A percentile compares a stretch with the other conserved stretches of the same genome.
phyloP scores from a whole-genome alignment of 2,113 vertebrate species.

The Anguilla japonica region DNA sequence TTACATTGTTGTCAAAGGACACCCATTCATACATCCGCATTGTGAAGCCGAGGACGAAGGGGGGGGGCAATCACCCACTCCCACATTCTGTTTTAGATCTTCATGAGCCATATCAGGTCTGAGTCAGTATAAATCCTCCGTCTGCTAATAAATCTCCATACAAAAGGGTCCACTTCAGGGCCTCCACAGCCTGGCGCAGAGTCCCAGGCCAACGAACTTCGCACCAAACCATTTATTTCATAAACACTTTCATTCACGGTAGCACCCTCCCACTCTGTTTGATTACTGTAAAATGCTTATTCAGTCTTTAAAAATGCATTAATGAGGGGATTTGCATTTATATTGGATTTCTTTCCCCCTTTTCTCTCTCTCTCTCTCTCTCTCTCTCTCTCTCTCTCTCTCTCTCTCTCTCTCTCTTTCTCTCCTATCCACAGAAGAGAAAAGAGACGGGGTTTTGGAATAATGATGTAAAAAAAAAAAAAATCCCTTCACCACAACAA shows the following conservation, averaged over 20 bases:
- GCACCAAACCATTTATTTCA: slow-evolving; percentile 63
- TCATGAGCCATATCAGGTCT: slow-evolving; percentile 25
- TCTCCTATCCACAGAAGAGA: slow-evolving; percentile 52
- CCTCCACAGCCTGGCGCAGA: slow-evolving; percentile 38
- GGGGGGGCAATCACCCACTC: not conserved
- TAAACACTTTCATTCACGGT: slow-evolving; percentile 70
- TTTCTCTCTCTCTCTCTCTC: no score
- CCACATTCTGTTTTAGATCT: slow-evolving; percentile 16
- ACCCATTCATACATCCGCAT: not conserved
- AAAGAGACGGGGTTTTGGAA: slow-evolving; percentile 59
- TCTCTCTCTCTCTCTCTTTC: no score
- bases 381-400: not conserved
- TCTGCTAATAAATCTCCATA: slow-evolving; percentile 22
- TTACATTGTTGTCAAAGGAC: not conserved
- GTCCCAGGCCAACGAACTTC: slow-evolving; percentile 56
- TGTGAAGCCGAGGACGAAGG: not conserved
- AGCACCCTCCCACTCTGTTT: slow-evolving; percentile 61
- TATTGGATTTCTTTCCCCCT: slow-evolving; percentile 66
- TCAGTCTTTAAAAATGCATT: slow-evolving; percentile 71
- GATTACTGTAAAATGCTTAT: slow-evolving; percentile 70
- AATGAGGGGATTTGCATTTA: slow-evolving; percentile 78
- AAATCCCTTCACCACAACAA: slow-evolving; percentile 57
- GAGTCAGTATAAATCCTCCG: slow-evolving; percentile 29
- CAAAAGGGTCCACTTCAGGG: slow-evolving; percentile 38
- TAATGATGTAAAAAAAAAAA: slow-evolving; percentile 65